Conservation (phyloP, 2,797 vertebrate species). For the Typhlichthys eigenmanni region DNA sequence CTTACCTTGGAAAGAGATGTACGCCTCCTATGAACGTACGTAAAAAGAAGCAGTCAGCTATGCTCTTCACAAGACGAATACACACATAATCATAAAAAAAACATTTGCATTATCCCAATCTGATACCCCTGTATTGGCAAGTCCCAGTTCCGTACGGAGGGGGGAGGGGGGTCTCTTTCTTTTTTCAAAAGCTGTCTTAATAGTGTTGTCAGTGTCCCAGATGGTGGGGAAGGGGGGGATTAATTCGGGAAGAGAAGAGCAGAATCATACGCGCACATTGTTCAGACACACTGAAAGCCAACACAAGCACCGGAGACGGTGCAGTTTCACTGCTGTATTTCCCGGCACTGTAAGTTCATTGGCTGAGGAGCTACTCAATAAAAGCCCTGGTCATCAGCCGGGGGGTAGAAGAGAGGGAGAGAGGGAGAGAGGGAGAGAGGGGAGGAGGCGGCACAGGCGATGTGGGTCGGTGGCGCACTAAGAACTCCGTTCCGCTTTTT, state of each 20-base stretch:
- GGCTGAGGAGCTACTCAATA: constrained; percentile 69
- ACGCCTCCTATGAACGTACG: constrained; percentile 40
- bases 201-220: constrained; percentile 33
- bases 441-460: background rate
- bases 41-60: constrained; percentile 28
- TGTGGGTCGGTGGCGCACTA: constrained; percentile 1
- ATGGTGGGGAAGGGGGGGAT: constrained; percentile 27
- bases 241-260: constrained; percentile 46
- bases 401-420: background rate
- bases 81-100: constrained; percentile 46
- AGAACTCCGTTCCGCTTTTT: constrained; percentile 17
- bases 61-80: constrained; percentile 27
- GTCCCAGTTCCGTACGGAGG: constrained; percentile 43
- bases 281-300: constrained; percentile 66
- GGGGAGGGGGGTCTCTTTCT: constrained; percentile 17
- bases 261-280: constrained; percentile 56
- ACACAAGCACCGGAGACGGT: constrained; percentile 62
- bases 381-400: constrained; percentile 36
- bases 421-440: background rate
- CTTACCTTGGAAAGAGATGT: constrained; percentile 24
- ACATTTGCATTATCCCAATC: constrained; percentile 61
- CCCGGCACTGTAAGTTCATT: constrained; percentile 76
- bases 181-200: constrained; percentile 15
- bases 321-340: constrained; percentile 79
- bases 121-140: constrained; percentile 33